These are phyloP conservation scores for Hydriomena furcata DNA, from an alignment of 2,888 invertebrate genomes.

Conservation along the genomic window DNA sequence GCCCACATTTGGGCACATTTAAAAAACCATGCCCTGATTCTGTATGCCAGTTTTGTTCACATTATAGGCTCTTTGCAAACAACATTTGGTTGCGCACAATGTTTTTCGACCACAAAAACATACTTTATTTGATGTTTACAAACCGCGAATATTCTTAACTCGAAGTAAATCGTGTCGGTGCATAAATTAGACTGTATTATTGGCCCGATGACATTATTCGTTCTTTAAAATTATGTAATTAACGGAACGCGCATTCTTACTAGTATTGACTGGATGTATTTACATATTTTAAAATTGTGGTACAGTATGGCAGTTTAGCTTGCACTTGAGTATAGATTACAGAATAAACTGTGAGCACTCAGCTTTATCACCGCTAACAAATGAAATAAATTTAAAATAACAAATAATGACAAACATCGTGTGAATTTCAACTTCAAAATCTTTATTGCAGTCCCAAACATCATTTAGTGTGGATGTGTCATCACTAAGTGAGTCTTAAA, in stretches of 20 bases:
- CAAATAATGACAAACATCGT: too few relatives aligned
- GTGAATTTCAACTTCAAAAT: too few relatives aligned
- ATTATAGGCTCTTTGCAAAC: constrained; percentile 8
- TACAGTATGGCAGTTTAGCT: constrained; percentile 23
- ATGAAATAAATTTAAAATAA: too few relatives aligned
- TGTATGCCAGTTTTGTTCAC: constrained; percentile 4
- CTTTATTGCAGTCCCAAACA: too few relatives aligned
- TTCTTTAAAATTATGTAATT: constrained; percentile 45
- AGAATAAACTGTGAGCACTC: too few relatives aligned
- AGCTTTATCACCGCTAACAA: too few relatives aligned
- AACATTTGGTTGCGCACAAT: constrained; percentile 13
- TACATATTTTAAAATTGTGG: constrained; percentile 24
- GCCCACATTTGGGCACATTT: too few relatives aligned
- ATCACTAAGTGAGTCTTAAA: too few relatives aligned
- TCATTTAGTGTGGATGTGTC: too few relatives aligned
- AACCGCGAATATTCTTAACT: constrained; percentile 25
- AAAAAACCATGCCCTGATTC: not conserved
- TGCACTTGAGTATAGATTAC: not conserved
- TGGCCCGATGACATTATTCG: constrained; percentile 47
- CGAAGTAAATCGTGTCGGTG: constrained; percentile 45
- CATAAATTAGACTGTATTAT: constrained; percentile 44
- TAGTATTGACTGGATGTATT: constrained; percentile 36
- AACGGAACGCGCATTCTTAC: constrained; percentile 50
- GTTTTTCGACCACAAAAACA: constrained; percentile 14
- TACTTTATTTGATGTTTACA: constrained; percentile 9